These are phyloP conservation scores for Eurystomus gularis DNA, from an alignment of 2,113 vertebrate species.

Conservation along the genomic window DNA sequence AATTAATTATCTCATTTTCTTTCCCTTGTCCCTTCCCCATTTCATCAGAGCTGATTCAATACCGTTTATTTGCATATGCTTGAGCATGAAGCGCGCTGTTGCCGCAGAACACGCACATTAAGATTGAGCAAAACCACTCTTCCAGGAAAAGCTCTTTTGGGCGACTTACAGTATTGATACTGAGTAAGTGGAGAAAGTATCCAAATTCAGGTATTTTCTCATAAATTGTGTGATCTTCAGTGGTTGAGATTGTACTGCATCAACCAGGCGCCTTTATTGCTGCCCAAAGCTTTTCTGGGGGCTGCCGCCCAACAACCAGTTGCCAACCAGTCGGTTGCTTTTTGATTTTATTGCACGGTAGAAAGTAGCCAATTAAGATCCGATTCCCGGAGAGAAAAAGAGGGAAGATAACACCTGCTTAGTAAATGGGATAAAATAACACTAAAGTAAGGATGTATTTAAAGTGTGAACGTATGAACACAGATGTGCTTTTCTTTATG, in stretches of 20 bases:
- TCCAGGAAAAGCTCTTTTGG: neutral
- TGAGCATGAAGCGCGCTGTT: neutral
- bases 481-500: slow-evolving; percentile 56
- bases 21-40: neutral
- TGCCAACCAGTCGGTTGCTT: neutral
- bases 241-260: neutral
- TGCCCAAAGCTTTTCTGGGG: neutral
- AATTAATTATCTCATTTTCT: slow-evolving; percentile 8
- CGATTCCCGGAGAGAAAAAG: neutral
- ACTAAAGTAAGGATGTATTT: slow-evolving; percentile 14
- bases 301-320: neutral
- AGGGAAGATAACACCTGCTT: slow-evolving; percentile 38
- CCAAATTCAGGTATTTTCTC: neutral
- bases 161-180: neutral
- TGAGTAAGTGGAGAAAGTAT: neutral
- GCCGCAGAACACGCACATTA: neutral
- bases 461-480: slow-evolving; percentile 5
- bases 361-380: slow-evolving; percentile 7
- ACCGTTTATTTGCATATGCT: neutral
- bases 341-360: neutral
- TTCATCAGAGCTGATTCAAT: neutral
- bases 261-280: neutral
- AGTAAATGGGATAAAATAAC: slow-evolving; percentile 28
- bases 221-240: neutral
- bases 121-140: neutral